Evolutionary conservation across 2,797 vertebrate species (phyloP).

Genomic region (Anabacerthia variegaticeps): DNA sequence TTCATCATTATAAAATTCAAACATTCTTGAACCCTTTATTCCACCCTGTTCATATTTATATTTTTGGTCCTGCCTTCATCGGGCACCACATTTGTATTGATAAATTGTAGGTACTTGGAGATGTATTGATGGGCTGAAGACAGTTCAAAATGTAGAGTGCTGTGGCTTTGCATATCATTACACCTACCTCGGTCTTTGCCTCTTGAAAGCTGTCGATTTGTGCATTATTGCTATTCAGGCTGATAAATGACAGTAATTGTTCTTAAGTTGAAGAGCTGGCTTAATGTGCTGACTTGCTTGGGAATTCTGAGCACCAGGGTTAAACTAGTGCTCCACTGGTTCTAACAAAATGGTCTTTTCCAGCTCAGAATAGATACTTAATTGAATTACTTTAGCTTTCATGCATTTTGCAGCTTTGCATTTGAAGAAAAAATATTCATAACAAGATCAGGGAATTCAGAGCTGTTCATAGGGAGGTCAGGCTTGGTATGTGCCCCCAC

Average conservation of each 20-base stretch:
- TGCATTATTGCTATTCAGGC: conserved; percentile 84
- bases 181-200: conserved; percentile 76
- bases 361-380: conserved; percentile 77
- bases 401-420: conserved; percentile 76
- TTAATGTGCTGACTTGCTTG: conserved; percentile 84
- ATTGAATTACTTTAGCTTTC: conserved; percentile 81
- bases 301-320: conserved; percentile 80
- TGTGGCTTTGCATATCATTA: conserved; percentile 85
- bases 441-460: conserved; percentile 67
- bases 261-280: conserved; percentile 84
- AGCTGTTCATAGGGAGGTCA: conserved; percentile 47
- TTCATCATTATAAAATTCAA: conserved; percentile 82
- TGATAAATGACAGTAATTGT: conserved; percentile 90
- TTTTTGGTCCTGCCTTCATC: conserved; percentile 78
- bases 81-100: conserved; percentile 82
- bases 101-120: conserved; percentile 81
- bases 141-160: conserved; percentile 78
- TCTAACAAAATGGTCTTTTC: conserved; percentile 78
- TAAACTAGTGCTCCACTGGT: conserved; percentile 75
- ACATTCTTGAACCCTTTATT: conserved; percentile 78
- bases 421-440: conserved; percentile 69
- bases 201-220: conserved; percentile 86
- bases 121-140: conserved; percentile 82
- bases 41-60: conserved; percentile 79
- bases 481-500: conserved; percentile 24